Evolutionary conservation across 2,797 vertebrate genomes (phyloP), one percentile per base, ranked within the genome.

Genomic region (Vireo griseus): DNA sequence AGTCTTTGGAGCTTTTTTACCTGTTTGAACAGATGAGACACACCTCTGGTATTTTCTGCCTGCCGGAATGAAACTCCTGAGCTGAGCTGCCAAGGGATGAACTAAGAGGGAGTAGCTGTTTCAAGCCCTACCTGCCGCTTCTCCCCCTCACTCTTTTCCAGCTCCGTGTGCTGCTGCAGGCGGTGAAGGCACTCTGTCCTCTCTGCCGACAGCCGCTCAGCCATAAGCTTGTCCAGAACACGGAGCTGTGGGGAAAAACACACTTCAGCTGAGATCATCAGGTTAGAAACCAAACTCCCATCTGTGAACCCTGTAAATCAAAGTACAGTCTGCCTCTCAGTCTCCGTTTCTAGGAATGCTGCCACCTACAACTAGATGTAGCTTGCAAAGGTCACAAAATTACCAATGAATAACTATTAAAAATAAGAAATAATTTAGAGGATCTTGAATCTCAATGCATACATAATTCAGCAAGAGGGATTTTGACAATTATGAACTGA

Each of bases 141-240:
- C 61, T 99, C 98, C 10, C 98, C 97, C 37, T 99, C 98, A 5
- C 88, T 97, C 39, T 97, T 98, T 78, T 99, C 98, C 55, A 98
- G 83, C 77, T 97, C 95, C 0, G 97, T 82, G 68, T 98, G 98
- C 95, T 99, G 98, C 11, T 99, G 98, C 28, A 99, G 98, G 91
- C 98, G 99, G 81, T 97, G 98, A 72, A 99, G 97, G 97, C 99
- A 99, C 96, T 99, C 98, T 0, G 97, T 98, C 92, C 98, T 98
- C 97, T 99, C 99, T 4, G 99, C 99, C 0, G 98, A 98, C 65
- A 99, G 98, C 14, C 99, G 97, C 97, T 99, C 99, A 11, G 98
- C 94, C 68, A 98, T 99, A 50, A 99, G 98, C 97, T 99, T 99
- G 95, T 99, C 99, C 51, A 99, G 96, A 83, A 99, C 98, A 47